Evolutionary conservation across 2,888 invertebrate species (phyloP).

Genomic region (Dugesia japonica): DNA sequence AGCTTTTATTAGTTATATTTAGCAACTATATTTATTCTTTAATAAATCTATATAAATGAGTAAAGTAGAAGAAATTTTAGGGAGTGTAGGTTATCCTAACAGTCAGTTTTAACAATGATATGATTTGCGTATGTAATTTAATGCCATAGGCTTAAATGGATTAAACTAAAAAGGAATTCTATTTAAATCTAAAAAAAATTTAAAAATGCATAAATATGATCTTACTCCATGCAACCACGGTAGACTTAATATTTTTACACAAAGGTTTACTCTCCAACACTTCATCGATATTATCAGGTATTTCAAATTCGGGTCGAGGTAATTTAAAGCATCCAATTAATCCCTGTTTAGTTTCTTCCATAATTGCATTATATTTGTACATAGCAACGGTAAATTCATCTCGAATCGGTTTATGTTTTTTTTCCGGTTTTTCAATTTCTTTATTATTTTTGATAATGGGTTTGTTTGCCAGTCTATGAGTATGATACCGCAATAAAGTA

Average conservation of each 20-base stretch:
- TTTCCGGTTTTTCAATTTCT: not conserved
- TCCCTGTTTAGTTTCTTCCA: slow-evolving; percentile 22
- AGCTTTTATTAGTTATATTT: too few species aligned
- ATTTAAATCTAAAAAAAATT: too few species aligned
- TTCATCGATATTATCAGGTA: not conserved
- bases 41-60: too few species aligned
- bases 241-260: not conserved
- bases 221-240: not conserved
- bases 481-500: not conserved
- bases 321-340: slow-evolving; percentile 23
- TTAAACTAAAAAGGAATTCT: too few species aligned
- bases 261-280: not conserved
- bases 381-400: slow-evolving; percentile 27
- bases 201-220: not conserved
- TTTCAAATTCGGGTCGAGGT: not conserved
- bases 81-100: too few species aligned
- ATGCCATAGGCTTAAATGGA: too few species aligned
- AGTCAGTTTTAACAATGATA: too few species aligned
- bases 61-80: too few species aligned
- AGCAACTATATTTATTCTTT: too few species aligned
- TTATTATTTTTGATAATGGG: not conserved
- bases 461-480: not conserved
- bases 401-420: slow-evolving; percentile 4
- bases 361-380: not conserved
- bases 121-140: too few species aligned